A percentile compares a stretch with the other conserved stretches of the same genome.
These are phyloP conservation scores for Zosterops hypoxanthus DNA, from an alignment of 2,113 vertebrate species.

Conservation along the genomic window DNA sequence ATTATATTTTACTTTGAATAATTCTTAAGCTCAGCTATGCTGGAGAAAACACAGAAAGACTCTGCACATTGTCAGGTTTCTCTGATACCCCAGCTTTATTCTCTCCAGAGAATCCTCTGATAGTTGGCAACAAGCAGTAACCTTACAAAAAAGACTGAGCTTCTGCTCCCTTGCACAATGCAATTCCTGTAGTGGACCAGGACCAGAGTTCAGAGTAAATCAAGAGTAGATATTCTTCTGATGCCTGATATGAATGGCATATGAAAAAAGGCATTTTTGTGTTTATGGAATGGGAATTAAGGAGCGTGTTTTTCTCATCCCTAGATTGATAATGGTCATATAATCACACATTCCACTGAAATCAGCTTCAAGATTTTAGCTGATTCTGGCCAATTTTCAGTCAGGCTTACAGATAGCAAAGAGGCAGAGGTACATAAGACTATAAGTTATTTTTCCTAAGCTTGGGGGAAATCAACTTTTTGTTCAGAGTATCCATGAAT, in stretches of 20 bases:
- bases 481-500: background rate
- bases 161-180: background rate
- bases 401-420: background rate
- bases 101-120: background rate
- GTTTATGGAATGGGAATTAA: background rate
- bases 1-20: constrained; percentile 56
- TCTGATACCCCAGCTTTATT: background rate
- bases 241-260: background rate
- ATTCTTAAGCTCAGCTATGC: background rate
- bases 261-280: background rate
- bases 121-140: constrained; percentile 7
- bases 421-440: background rate
- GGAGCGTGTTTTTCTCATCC: background rate
- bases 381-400: background rate
- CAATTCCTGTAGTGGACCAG: background rate
- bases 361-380: background rate
- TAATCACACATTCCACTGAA: background rate
- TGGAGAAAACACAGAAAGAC: background rate
- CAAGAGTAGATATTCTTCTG: background rate
- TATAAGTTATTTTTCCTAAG: background rate
- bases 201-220: background rate
- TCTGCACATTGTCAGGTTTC: background rate
- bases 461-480: constrained; percentile 27
- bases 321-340: background rate
- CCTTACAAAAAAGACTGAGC: background rate